A percentile compares a stretch with the other conserved stretches of the same genome.
Conservation (phyloP, 2,113 vertebrate species). For the Neolamprologus longior region DNA sequence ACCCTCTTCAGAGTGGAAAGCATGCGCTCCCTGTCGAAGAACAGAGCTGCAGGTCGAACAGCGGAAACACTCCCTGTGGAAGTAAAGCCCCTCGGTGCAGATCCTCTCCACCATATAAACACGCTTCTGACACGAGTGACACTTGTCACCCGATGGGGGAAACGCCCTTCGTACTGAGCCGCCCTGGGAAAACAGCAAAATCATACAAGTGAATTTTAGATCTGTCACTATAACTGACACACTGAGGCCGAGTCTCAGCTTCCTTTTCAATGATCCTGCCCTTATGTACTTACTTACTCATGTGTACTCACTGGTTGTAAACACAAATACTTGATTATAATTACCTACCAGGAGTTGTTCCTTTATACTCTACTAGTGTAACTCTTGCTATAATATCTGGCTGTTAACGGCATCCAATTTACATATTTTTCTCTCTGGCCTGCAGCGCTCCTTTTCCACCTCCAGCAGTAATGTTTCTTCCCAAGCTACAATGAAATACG, state of each 20-base stretch:
- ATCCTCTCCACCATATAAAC: slow-evolving; percentile 92
- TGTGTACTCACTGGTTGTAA: neutral
- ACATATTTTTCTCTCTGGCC: neutral
- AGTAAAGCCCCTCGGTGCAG: slow-evolving; percentile 89
- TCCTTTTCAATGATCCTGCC: neutral
- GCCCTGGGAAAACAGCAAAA: slow-evolving; percentile 60
- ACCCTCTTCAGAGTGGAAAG: slow-evolving; percentile 88
- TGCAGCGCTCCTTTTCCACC: neutral
- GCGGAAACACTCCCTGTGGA: slow-evolving; percentile 94
- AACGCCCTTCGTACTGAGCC: slow-evolving; percentile 73
- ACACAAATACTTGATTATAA: neutral
- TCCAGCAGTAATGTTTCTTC: neutral
- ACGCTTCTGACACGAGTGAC: slow-evolving; percentile 84
- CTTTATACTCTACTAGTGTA: neutral
- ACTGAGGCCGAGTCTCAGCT: neutral
- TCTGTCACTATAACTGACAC: neutral
- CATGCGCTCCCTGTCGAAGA: slow-evolving; percentile 81
- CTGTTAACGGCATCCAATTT: neutral
- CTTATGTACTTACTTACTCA: neutral
- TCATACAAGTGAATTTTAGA: neutral
- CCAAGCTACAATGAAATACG: neutral
- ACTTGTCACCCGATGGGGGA: slow-evolving; percentile 79
- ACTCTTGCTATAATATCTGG: slow-evolving; percentile 42
- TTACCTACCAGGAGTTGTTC: neutral
- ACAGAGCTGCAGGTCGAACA: slow-evolving; percentile 80